Conservation (phyloP, 2,113 vertebrate species). For the Speoplatyrhinus poulsoni region DNA sequence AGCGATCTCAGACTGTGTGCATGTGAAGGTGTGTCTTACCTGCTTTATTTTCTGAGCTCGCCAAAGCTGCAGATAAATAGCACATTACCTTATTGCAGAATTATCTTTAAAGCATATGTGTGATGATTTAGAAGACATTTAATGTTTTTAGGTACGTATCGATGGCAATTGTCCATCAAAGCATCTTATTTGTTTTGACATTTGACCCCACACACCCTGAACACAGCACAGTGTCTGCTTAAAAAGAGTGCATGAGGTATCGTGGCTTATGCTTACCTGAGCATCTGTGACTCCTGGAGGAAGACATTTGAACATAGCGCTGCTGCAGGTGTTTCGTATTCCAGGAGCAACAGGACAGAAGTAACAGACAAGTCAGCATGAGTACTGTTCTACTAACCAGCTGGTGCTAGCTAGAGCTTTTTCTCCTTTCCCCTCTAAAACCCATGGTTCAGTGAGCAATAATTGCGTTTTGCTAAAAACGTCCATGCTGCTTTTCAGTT, state of each 20-base stretch:
- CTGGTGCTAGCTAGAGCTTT: background rate
- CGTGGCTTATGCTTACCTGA: constrained; percentile 73
- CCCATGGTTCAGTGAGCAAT: background rate
- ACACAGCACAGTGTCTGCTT: constrained; percentile 1
- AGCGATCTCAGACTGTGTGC: background rate
- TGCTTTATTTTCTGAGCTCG: constrained; percentile 94
- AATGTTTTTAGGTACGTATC: constrained; percentile 8
- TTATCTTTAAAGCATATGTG: background rate
- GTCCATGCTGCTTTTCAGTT: constrained; percentile 45
- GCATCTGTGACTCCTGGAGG: constrained; percentile 82
- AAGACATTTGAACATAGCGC: constrained; percentile 82
- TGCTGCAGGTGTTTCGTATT: constrained; percentile 84
- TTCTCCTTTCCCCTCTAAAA: background rate
- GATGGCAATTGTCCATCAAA: constrained; percentile 3
- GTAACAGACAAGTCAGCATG: background rate
- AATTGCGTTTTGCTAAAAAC: constrained; percentile 39
- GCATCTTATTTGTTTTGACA: background rate
- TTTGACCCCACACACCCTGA: constrained; percentile 18
- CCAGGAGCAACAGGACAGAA: background rate
- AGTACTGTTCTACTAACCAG: background rate
- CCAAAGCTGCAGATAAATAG: constrained; percentile 80
- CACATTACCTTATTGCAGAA: background rate
- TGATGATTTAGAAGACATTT: background rate
- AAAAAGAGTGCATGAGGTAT: background rate
- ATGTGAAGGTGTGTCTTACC: constrained; percentile 65